Conservation (phyloP, 2,797 vertebrate genomes). For the Arrhamphus sclerolepis region DNA sequence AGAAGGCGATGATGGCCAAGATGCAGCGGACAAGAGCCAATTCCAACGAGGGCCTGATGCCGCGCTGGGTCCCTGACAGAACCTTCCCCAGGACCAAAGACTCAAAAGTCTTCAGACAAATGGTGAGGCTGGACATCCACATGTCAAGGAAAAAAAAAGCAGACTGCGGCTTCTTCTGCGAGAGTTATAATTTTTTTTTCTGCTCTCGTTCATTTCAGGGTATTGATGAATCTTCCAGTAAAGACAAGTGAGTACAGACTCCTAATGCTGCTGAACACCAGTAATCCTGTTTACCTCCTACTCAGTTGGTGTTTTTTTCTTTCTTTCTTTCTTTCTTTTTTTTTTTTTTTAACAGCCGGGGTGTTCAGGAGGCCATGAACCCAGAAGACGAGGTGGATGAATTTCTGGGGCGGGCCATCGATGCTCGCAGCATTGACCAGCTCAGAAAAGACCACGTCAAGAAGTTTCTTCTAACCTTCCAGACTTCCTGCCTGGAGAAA, state of each 20-base stretch:
- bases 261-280: background rate
- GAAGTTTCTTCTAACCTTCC: constrained; percentile 95
- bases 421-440: constrained; percentile 95
- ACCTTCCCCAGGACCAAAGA: constrained; percentile 93
- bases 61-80: constrained; percentile 93
- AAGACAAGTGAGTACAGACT: constrained; percentile 90
- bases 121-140: constrained; percentile 82
- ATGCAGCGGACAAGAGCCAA: constrained; percentile 91
- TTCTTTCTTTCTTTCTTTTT: background rate
- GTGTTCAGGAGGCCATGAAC: constrained; percentile 91
- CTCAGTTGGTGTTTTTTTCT: background rate
- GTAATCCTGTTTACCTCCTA: background rate
- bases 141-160: background rate
- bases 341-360: constrained; percentile 77
- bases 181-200: constrained; percentile 10
- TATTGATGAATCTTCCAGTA: constrained; percentile 91
- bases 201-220: constrained; percentile 77
- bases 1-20: constrained; percentile 95
- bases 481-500: constrained; percentile 92
- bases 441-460: constrained; percentile 95
- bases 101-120: constrained; percentile 96
- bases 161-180: constrained; percentile 6
- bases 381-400: constrained; percentile 95
- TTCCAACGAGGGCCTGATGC: constrained; percentile 89
- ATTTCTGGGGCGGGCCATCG: constrained; percentile 93